Conservation (phyloP, 2,797 vertebrate genomes). For the Pelobates cultripes region DNA sequence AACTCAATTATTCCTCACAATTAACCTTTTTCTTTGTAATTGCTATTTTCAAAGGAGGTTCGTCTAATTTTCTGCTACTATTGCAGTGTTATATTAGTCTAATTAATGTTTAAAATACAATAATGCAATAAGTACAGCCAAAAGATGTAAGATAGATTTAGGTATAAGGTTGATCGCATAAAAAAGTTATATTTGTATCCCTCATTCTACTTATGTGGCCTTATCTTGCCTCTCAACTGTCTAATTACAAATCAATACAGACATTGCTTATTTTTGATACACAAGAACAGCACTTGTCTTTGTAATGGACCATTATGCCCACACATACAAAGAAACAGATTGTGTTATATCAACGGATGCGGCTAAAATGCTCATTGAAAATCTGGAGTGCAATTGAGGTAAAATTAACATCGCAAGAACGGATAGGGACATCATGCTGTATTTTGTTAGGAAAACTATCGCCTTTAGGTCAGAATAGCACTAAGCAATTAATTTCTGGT, state of each 20-base stretch:
- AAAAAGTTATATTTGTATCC: background rate
- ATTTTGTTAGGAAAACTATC: background rate
- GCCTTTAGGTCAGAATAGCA: no score
- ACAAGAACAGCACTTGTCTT: background rate
- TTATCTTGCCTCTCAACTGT: background rate
- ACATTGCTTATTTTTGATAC: background rate
- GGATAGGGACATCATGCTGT: background rate
- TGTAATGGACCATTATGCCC: conserved; percentile 1
- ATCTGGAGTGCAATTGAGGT: background rate
- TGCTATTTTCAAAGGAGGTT: no score
- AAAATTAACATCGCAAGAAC: background rate
- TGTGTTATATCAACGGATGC: background rate
- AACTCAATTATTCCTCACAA: no score
- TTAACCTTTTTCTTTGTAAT: no score
- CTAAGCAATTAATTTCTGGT: no score
- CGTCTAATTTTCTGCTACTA: no score
- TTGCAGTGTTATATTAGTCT: no score
- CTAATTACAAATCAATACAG: background rate
- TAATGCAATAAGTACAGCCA: no score
- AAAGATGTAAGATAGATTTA: no score
- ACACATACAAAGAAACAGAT: background rate
- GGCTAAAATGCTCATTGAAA: background rate
- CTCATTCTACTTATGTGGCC: background rate
- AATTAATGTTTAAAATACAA: no score
- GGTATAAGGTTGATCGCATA: no score